Base-by-base conservation (phyloP, 2,113 vertebrate genomes). In the Erythrocercus mccallii region DNA sequence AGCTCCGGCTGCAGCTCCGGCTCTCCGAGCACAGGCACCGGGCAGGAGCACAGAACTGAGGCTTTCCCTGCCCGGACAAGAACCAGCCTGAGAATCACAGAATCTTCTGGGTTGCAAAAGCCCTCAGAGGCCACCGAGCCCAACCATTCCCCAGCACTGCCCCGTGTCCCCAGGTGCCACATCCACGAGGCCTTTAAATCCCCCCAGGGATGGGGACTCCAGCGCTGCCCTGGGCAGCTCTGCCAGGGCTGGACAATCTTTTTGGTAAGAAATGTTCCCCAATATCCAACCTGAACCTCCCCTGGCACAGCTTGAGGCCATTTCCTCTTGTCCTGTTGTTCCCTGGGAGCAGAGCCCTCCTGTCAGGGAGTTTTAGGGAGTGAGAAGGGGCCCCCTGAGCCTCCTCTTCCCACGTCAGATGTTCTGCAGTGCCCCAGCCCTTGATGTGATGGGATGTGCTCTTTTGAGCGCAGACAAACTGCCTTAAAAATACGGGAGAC, bases 321-420 rank as follows among this genome's bases (percentile, higher is more conserved):
- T 64, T 42, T 8, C 9, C 64, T 47, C 45, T 9, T 12, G 23
- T 15, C 28, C 51, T 31, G 35, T 18, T 42, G 44, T 25, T 25
- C 51, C 61, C 31, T 27, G 72, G 44, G 53, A 76, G 44, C 21
- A 77, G 37, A 77, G 5, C 31, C 0, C 21, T 76, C 61, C 45
- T 50, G 24, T 11, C 56, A 47, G 74, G 35, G 37, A 15, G 8
- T 11, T 65, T 47, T 6, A 15, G 42, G 44, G 42, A 80, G 21
- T 22, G 31, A 48, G 35, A 18, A 37, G 14, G 18, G 19, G 7
- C 37, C 15, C 40, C 27, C 66, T 2, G 58, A 65, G 22, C 21
- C 31, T 23, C 51, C 35, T 50, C 37, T 9, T 22, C 44, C 22
- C 27, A 0, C 3, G 0, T 27, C 7, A 0, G 20, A 3, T 16